Evolutionary conservation across 2,797 vertebrate species (phyloP).

Genomic region (Bradypodion pumilum): DNA sequence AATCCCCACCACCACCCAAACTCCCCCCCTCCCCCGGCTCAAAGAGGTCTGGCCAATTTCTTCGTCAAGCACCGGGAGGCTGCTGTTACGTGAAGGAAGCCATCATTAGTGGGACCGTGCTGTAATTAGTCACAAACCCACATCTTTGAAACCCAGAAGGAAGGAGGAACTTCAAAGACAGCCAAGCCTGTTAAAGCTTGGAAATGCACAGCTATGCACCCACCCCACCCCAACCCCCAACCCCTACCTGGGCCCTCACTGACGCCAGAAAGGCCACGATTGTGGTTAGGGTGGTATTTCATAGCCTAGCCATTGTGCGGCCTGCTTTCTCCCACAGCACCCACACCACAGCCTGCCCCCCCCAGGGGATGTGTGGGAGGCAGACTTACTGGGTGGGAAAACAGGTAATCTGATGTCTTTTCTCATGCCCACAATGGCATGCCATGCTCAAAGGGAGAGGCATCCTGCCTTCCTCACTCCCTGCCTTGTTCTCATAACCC

Average conservation of each 20-base stretch:
- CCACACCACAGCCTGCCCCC: no score
- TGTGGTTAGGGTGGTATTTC: background rate
- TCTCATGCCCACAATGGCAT: no score
- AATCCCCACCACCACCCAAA: no score
- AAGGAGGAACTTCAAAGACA: background rate
- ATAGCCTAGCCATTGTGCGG: background rate
- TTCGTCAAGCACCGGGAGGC: background rate
- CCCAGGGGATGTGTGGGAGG: no score
- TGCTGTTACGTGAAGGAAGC: background rate
- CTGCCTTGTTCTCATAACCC: no score
- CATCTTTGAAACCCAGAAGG: background rate
- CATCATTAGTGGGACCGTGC: background rate
- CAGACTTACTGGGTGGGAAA: no score
- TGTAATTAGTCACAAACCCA: background rate
- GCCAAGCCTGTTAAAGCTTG: background rate
- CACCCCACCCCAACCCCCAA: background rate
- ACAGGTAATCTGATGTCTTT: no score
- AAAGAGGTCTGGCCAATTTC: background rate
- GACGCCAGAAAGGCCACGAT: background rate
- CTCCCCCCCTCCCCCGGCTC: background rate
- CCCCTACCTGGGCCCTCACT: background rate
- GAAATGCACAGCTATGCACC: background rate
- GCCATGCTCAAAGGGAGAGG: no score
- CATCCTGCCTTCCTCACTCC: no score
- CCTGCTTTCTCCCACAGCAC: no score